Percentiles rank a stretch among this genome's conserved stretches.
Evolutionary conservation across 2,113 vertebrate species (phyloP).

Genomic region (Osmerus eperlanus): DNA sequence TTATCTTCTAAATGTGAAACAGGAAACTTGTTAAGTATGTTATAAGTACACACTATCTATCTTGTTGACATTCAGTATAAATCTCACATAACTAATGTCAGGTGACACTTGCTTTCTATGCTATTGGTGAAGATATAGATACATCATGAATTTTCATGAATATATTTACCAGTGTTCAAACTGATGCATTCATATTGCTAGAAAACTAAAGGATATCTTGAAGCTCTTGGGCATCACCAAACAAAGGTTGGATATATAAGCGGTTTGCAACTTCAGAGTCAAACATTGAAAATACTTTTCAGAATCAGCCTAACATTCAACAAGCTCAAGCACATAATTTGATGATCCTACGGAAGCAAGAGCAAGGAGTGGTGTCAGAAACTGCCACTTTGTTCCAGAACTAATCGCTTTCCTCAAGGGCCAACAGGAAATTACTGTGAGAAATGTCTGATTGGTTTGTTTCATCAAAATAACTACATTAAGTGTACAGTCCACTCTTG

Average conservation of each 20-base stretch:
- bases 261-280: conserved; percentile 24
- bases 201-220: conserved; percentile 13
- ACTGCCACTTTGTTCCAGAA: conserved; percentile 9
- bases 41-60: conserved; percentile 56
- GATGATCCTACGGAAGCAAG: conserved; percentile 14
- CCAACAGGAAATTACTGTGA: conserved; percentile 15
- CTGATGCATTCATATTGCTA: conserved; percentile 11
- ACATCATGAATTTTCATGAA: conserved; percentile 23
- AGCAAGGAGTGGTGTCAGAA: conserved; percentile 1
- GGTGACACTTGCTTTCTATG: conserved; percentile 11
- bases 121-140: conserved; percentile 29
- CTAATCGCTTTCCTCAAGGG: conserved; percentile 20
- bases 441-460: not conserved
- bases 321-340: conserved; percentile 24
- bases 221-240: conserved; percentile 5
- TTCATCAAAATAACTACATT: conserved; percentile 20
- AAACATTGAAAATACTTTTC: conserved; percentile 16
- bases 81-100: conserved; percentile 35
- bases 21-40: conserved; percentile 44
- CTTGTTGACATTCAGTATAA: conserved; percentile 45
- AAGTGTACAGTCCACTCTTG: conserved; percentile 13
- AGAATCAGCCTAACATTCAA: conserved; percentile 20
- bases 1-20: conserved; percentile 34
- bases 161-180: conserved; percentile 26
- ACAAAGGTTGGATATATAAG: not conserved